Percentiles rank a stretch among this genome's conserved stretches.
These are phyloP conservation scores for Syrrhaptes paradoxus DNA, from an alignment of 2,113 vertebrate genomes.

Conservation along the genomic window DNA sequence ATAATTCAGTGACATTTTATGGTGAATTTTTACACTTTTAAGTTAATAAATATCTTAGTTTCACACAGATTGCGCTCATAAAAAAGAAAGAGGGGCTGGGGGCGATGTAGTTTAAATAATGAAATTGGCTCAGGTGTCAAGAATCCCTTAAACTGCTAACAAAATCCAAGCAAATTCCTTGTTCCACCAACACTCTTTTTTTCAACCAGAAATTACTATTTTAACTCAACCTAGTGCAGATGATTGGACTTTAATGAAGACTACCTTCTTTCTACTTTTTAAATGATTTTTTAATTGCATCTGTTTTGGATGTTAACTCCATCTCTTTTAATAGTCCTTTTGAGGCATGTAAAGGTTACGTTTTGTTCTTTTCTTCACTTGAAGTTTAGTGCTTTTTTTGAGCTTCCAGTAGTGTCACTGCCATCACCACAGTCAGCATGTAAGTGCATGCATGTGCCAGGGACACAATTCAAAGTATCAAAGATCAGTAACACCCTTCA, in stretches of 20 bases:
- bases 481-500: not conserved
- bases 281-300: not conserved
- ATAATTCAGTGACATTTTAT: not conserved
- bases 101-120: not conserved
- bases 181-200: not conserved
- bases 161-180: not conserved
- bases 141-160: not conserved
- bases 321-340: not conserved
- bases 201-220: not conserved
- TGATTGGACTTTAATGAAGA: not conserved
- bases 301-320: not conserved
- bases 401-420: not conserved
- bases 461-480: not conserved
- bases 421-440: not conserved
- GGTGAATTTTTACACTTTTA: not conserved
- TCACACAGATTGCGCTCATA: not conserved
- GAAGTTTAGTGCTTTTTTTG: not conserved
- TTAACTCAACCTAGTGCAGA: not conserved
- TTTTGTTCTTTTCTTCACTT: not conserved
- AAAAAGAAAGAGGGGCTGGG: fast-evolving
- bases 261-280: not conserved
- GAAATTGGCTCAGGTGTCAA: not conserved
- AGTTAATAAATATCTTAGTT: not conserved
- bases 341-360: not conserved
- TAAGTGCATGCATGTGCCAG: not conserved